Percentiles rank a stretch among this genome's conserved stretches.
Conservation (phyloP, 2,888 invertebrate species). For the Oxyscelio sp. region DNA sequence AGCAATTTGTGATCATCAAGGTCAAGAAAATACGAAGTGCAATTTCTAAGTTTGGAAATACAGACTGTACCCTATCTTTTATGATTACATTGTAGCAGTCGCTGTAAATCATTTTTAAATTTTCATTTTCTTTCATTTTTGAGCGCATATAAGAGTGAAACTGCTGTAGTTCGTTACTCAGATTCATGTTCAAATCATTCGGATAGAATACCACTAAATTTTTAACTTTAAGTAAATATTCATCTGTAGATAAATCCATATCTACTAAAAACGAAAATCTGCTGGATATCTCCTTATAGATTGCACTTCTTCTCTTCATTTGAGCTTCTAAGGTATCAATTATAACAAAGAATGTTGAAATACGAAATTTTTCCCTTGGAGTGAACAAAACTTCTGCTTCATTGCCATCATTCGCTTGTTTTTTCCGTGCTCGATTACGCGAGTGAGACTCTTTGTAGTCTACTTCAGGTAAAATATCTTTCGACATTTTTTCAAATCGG, state of each 20-base stretch:
- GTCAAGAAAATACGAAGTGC: slow-evolving; percentile 38
- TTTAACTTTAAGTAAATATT: too few relatives aligned
- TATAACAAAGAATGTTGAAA: slow-evolving; percentile 1
- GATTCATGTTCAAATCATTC: too few relatives aligned
- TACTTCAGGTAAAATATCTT: slow-evolving; percentile 25
- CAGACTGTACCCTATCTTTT: too few relatives aligned
- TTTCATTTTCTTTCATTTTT: too few relatives aligned
- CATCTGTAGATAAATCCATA: too few relatives aligned
- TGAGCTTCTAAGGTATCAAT: slow-evolving; percentile 16
- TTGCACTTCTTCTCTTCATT: slow-evolving; percentile 24
- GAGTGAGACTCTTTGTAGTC: slow-evolving; percentile 9
- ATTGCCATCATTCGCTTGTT: slow-evolving; percentile 34
- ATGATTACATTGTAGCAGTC: too few relatives aligned
- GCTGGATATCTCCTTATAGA: slow-evolving; percentile 6
- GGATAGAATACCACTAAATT: too few relatives aligned
- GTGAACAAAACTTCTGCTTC: background rate
- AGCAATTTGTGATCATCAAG: slow-evolving; percentile 42
- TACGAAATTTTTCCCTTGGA: slow-evolving; percentile 13
- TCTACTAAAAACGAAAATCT: slow-evolving; percentile 51
- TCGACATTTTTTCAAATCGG: background rate
- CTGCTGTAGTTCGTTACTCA: too few relatives aligned
- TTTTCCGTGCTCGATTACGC: slow-evolving; percentile 3
- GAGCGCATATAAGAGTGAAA: too few relatives aligned
- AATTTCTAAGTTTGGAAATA: slow-evolving; percentile 43
- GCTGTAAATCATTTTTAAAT: too few relatives aligned